A percentile compares a stretch with the other conserved stretches of the same genome.
These are phyloP conservation scores for Psilopsiagon aurifrons DNA, from an alignment of 2,113 vertebrate species.

Conservation along the genomic window DNA sequence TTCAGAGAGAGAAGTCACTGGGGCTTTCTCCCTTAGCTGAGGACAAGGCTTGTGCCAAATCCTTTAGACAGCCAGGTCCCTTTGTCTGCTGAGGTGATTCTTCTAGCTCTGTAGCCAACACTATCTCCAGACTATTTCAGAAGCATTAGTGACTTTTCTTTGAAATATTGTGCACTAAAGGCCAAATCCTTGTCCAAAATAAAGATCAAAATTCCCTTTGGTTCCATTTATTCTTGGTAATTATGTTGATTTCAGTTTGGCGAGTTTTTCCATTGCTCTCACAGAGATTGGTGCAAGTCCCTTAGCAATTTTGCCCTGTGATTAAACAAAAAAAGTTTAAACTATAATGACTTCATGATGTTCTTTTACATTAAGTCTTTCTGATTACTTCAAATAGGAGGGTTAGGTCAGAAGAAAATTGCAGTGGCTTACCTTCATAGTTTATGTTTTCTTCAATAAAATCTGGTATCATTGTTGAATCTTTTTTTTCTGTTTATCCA, in stretches of 20 bases:
- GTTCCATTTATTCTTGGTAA: background rate
- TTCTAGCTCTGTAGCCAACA: background rate
- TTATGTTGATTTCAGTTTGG: background rate
- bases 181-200: background rate
- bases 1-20: background rate
- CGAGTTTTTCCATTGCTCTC: background rate
- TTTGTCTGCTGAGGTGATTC: background rate
- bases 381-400: background rate
- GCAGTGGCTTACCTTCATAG: background rate
- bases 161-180: background rate
- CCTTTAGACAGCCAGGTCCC: background rate
- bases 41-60: background rate
- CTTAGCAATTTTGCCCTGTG: background rate
- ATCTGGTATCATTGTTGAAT: background rate
- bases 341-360: background rate
- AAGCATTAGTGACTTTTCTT: background rate
- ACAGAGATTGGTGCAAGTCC: background rate
- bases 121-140: background rate
- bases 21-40: background rate
- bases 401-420: background rate
- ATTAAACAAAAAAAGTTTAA: background rate
- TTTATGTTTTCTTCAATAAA: background rate
- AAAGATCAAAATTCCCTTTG: constrained; percentile 6
- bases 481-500: background rate
- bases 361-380: background rate